Conservation (phyloP, 2,888 invertebrate species). For the Aethes cnicana region DNA sequence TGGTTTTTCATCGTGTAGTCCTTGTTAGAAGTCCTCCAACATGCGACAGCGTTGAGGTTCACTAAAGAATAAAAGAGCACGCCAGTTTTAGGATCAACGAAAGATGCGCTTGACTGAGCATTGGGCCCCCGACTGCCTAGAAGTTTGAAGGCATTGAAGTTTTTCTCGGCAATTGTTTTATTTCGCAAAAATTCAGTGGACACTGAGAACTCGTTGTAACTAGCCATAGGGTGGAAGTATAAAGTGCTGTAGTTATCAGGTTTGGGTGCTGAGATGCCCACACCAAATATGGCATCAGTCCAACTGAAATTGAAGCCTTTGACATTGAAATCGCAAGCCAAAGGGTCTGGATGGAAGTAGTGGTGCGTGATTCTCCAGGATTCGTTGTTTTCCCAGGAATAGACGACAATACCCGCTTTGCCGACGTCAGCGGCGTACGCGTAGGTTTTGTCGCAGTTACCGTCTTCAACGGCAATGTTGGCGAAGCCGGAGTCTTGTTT, state of each 20-base stretch:
- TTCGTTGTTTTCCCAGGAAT: conserved; percentile 86
- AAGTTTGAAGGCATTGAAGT: conserved; percentile 85
- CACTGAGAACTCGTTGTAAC: conserved; percentile 89
- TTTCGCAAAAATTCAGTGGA: conserved; percentile 86
- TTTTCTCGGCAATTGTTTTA: conserved; percentile 76
- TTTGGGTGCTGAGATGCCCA: conserved; percentile 85
- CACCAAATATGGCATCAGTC: conserved; percentile 90
- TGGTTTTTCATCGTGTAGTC: conserved; percentile 87
- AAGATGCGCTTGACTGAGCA: conserved; percentile 88
- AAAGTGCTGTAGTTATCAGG: conserved; percentile 86
- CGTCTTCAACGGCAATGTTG: conserved; percentile 89
- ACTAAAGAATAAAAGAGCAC: conserved; percentile 89
- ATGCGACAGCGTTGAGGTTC: conserved; percentile 89
- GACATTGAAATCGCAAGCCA: conserved; percentile 88
- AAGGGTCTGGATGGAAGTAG: conserved; percentile 87
- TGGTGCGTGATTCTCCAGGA: conserved; percentile 90
- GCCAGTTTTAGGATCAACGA: conserved; percentile 86
- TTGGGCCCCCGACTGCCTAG: conserved; percentile 87
- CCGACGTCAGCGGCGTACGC: conserved; percentile 89
- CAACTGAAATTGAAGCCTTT: conserved; percentile 87
- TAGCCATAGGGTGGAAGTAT: conserved; percentile 91
- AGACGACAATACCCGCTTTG: conserved; percentile 87
- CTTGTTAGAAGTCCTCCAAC: conserved; percentile 88
- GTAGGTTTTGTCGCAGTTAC: conserved; percentile 86
- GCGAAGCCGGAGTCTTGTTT: conserved; percentile 87